phyloP scores from a whole-genome alignment of 1,140 invertebrate species.

The Harlomillsia oculata region DNA sequence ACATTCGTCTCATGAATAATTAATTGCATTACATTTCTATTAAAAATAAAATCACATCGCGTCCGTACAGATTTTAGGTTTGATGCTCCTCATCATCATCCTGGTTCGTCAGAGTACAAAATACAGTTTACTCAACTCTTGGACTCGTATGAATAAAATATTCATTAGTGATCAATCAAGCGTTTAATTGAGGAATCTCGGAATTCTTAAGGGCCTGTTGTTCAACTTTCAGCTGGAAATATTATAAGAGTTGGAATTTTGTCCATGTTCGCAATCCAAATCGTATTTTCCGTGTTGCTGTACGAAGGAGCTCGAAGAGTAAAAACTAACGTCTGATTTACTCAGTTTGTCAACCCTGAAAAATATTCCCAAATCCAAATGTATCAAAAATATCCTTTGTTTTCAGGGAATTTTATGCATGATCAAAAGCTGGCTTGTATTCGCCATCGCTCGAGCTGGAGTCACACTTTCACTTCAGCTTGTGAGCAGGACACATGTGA shows the following conservation, averaged over 20 bases:
- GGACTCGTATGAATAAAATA: background rate
- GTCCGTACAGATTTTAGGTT: background rate
- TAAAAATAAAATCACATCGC: background rate
- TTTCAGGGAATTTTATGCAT: slow-evolving; percentile 1
- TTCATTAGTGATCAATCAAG: background rate
- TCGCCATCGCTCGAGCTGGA: background rate
- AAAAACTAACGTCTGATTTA: too few species aligned
- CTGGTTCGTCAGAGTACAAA: background rate
- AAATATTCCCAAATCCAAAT: too few species aligned
- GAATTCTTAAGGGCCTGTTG: background rate
- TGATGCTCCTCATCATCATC: background rate
- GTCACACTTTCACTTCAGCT: background rate
- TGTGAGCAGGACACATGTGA: background rate
- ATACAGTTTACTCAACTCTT: background rate
- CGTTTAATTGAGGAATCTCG: background rate
- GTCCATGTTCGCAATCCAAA: background rate
- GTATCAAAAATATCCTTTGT: background rate
- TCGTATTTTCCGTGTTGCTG: slow-evolving; percentile 1
- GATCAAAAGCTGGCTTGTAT: slow-evolving; percentile 2
- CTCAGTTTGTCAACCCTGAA: too few species aligned
- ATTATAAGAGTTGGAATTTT: background rate
- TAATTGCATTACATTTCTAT: background rate
- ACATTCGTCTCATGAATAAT: background rate
- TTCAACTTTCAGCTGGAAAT: background rate
- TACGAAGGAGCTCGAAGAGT: slow-evolving; percentile 10